A percentile compares a stretch with the other conserved stretches of the same genome.
Conservation (phyloP, 2,797 vertebrate genomes). For the Heliangelus exortis region DNA sequence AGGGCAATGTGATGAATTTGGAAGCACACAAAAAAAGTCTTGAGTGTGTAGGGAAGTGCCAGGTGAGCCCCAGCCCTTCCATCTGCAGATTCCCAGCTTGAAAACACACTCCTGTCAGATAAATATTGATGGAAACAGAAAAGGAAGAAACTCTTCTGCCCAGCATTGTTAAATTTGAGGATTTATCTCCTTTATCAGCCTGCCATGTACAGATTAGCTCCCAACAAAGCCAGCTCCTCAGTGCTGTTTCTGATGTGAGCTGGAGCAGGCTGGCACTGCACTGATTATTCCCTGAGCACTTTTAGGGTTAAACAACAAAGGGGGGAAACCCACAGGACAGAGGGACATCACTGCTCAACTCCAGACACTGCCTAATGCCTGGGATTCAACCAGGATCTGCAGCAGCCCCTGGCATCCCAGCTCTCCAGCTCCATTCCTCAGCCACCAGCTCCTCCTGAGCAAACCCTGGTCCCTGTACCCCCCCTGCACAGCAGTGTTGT, state of each 20-base stretch:
- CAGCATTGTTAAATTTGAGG: background rate
- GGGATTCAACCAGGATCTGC: background rate
- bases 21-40: background rate
- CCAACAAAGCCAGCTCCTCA: background rate
- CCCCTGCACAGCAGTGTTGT: background rate
- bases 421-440: background rate
- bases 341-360: background rate
- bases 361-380: background rate
- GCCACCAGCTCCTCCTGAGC: background rate
- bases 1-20: background rate
- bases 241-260: background rate
- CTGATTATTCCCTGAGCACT: background rate
- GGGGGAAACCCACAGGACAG: background rate
- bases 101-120: background rate
- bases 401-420: background rate
- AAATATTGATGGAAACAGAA: background rate
- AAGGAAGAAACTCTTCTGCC: background rate
- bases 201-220: background rate
- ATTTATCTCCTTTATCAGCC: background rate
- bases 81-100: background rate
- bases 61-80: background rate
- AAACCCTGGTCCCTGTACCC: background rate
- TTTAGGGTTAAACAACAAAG: background rate
- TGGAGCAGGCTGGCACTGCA: fast-evolving
- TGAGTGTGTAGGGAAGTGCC: background rate